Base-by-base conservation (phyloP, 2,888 invertebrate species). In the Orthonychiurus folsomi region DNA sequence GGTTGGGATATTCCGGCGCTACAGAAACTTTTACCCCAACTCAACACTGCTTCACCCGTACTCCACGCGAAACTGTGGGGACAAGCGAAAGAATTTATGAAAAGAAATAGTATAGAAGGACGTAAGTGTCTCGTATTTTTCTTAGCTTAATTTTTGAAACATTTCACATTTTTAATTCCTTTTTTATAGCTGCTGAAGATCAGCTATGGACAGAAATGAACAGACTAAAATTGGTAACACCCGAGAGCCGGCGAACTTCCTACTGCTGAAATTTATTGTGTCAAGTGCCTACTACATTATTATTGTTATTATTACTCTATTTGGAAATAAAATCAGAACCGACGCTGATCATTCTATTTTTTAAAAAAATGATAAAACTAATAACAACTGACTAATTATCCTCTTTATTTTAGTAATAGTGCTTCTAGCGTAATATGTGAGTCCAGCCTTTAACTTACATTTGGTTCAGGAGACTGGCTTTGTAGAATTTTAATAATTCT, bases 121-220 rank as follows among this genome's bases (percentile, higher is more conserved):
- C 60, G 70, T 72, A 66, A 67, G 60, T 12, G 23, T 12, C 9
- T 37, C 47, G n/a, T 3, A 12, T 57, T 37, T 26, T 57, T n/a
- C n/a, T n/a, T n/a, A n/a, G n/a, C n/a, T n/a, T n/a, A n/a, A n/a
- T n/a, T n/a, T n/a, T n/a, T 27, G 20, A 56, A 25, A 2, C 58
- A 1, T 53, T 28, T 21, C 21, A 28, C 23, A 52, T 20, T 26
- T 3, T 28, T 50, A 26, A 48, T 60, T 50, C 53, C 50, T 57
- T 27, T 27, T 56, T 65, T 66, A 2, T 63, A 72, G 72, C 62
- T 54, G 60, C 65, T 52, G 62, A 63, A 63, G 64, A 69, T 27
- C 61, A 62, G 58, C 60, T 72, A 63, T 72, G 72, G 72, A 62
- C 28, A 56, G 64, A 63, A 25, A 63, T 71, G 64, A 60, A 56